These are phyloP conservation scores for Apeira syringaria DNA, from an alignment of 2,888 invertebrate species.

Conservation along the genomic window DNA sequence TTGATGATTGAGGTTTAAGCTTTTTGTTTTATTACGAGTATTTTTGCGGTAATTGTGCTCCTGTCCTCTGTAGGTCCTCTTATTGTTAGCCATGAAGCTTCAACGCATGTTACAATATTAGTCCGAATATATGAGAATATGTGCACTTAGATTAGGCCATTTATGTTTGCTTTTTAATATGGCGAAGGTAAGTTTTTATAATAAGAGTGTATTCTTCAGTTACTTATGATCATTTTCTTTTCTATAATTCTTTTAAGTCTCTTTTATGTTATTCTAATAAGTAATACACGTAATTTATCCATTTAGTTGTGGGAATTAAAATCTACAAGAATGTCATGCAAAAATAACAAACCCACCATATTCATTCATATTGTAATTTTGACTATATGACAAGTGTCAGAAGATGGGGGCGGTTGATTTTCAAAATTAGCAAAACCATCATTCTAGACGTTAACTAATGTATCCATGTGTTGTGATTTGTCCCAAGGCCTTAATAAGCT, in stretches of 20 bases:
- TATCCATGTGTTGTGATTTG: conserved; percentile 59
- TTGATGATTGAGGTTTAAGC: background rate
- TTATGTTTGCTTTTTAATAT: conserved; percentile 13
- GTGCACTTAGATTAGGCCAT: conserved; percentile 21
- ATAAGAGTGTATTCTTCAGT: background rate
- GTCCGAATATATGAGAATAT: no score
- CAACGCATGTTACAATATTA: conserved; percentile 22
- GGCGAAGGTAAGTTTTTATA: conserved; percentile 21
- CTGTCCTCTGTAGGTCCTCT: conserved; percentile 12
- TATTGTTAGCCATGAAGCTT: conserved; percentile 28
- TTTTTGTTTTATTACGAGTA: background rate
- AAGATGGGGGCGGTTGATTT: conserved; percentile 3
- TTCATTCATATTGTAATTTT: conserved; percentile 14
- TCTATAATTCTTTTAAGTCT: conserved; percentile 9
- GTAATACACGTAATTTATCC: background rate
- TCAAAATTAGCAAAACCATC: conserved; percentile 12
- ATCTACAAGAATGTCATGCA: conserved; percentile 19
- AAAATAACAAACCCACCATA: conserved; percentile 2
- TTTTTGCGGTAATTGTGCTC: background rate
- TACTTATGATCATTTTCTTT: background rate
- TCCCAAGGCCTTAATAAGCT: conserved; percentile 89
- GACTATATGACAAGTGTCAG: background rate
- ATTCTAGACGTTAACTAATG: conserved; percentile 34
- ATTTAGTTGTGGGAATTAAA: conserved; percentile 1
- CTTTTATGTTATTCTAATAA: conserved; percentile 6